Base-by-base conservation (phyloP, 2,797 vertebrate species). In the Coregonus sp. region DNA sequence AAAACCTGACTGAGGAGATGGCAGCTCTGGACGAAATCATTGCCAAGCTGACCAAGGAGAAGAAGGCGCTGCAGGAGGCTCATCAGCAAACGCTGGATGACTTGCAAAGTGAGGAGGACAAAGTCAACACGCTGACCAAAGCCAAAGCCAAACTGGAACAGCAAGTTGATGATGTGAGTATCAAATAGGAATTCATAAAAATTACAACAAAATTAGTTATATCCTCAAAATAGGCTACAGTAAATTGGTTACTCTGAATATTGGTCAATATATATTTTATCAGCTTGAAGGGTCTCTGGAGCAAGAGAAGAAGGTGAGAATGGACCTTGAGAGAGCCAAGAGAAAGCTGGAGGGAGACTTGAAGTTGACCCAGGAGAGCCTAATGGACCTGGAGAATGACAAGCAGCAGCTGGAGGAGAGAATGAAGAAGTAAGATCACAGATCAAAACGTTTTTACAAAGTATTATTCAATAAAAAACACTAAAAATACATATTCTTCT, bases 1-100 rank as follows among this genome's bases (percentile, higher is more conserved):
- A 97, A 89, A 97, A 96, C 86, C 87, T 97, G 56, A 96, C 94
- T 0, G 96, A 97, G 54, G 96, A 97, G 85, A 96, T 97, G 96
- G 93, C 95, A 0, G 95, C 91, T 11, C 83, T 97, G 83, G 96
- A 97, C 5, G 96, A 97, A 83, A 96, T 89, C 70, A 96, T 97
- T 1, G 93, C 70, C 71, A 97, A 95, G 80, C 84, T 96, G 84
- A 96, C 95, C 0, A 97, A 97, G 73, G 95, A 96, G 75, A 96
- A 97, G 87, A 96, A 96, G 75, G 94, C 95, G 59, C 92, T 97
- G 31, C 96, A 96, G 71, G 96, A 97, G 81, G 94, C 95, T 52
- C 96, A 96, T 74, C 96, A 97, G 78, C 96, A 97, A 77, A 80
- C 95, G 0, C 86, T 97, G 74, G 96, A 96, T 65, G 96, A 97